Conservation (phyloP, 2,888 invertebrate genomes). For the Scelioninae gen. 2 region DNA sequence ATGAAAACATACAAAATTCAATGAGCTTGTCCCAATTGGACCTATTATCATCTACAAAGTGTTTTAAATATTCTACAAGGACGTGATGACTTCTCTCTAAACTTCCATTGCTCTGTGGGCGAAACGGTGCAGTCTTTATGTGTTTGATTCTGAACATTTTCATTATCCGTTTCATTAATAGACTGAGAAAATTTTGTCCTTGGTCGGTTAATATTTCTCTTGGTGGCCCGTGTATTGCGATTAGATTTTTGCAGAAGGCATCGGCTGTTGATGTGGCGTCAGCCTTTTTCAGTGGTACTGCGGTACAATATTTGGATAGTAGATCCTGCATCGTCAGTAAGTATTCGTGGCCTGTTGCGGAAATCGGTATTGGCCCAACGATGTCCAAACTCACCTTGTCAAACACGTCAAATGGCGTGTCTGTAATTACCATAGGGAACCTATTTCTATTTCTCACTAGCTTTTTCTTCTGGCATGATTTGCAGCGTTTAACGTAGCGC, state of each 20-base stretch:
- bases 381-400: conserved; percentile 2
- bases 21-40: not conserved
- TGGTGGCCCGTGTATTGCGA: not conserved
- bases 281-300: not conserved
- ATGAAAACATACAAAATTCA: conserved; percentile 5
- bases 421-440: conserved; percentile 3
- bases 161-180: not conserved
- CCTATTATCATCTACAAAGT: not conserved
- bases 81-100: conserved; percentile 5
- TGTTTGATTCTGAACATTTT: conserved; percentile 5
- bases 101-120: conserved; percentile 7
- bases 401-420: not conserved
- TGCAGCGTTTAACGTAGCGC: not conserved
- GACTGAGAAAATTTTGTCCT: not conserved
- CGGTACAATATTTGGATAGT: not conserved
- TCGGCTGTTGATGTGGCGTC: not conserved
- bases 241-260: not conserved
- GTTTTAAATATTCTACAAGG: conserved; percentile 1
- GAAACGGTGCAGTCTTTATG: not conserved
- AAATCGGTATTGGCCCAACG: not conserved
- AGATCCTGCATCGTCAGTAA: conserved; percentile 4
- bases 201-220: conserved; percentile 1
- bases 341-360: not conserved
- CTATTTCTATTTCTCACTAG: not conserved
- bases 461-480: conserved; percentile 5